These are phyloP conservation scores for Neoscelio sp. DNA, from an alignment of 2,888 invertebrate genomes.

Conservation along the genomic window DNA sequence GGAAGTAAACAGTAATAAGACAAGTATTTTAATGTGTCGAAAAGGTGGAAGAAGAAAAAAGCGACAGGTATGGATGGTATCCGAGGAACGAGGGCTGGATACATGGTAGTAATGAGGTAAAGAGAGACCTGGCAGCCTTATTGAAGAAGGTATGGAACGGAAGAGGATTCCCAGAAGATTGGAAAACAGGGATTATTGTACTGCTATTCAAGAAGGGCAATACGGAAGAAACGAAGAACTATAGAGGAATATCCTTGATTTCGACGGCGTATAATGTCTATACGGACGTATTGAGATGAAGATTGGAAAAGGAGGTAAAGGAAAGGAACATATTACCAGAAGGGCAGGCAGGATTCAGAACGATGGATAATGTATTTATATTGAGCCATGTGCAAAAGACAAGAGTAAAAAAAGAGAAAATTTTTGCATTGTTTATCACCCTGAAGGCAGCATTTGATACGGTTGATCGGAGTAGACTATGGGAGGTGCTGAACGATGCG, in stretches of 20 bases:
- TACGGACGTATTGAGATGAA: conserved; percentile 44
- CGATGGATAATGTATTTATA: conserved; percentile 42
- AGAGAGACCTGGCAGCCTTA: conserved; percentile 53
- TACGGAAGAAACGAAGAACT: conserved; percentile 36
- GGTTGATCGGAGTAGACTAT: not conserved
- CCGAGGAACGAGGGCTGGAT: conserved; percentile 54
- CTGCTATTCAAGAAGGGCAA: conserved; percentile 62
- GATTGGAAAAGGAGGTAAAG: conserved; percentile 50
- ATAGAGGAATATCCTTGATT: conserved; percentile 64
- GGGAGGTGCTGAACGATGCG: not conserved
- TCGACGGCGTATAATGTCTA: conserved; percentile 63
- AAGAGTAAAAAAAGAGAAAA: not conserved
- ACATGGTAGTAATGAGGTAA: not conserved
- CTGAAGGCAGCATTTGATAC: not conserved
- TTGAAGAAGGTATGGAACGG: conserved; percentile 39
- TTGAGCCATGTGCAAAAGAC: conserved; percentile 39
- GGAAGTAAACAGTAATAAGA: no score
- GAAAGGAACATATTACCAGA: conserved; percentile 34
- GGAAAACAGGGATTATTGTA: conserved; percentile 54
- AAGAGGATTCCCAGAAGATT: conserved; percentile 53
- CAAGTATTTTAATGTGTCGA: no score
- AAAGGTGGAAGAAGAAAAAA: conserved; percentile 34
- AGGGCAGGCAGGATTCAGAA: conserved; percentile 55
- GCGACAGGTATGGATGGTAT: conserved; percentile 49
- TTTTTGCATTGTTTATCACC: not conserved